Percentiles rank a stretch among this genome's conserved stretches.
Conservation (phyloP, 2,888 invertebrate species). For the Metacarcinus magister region DNA sequence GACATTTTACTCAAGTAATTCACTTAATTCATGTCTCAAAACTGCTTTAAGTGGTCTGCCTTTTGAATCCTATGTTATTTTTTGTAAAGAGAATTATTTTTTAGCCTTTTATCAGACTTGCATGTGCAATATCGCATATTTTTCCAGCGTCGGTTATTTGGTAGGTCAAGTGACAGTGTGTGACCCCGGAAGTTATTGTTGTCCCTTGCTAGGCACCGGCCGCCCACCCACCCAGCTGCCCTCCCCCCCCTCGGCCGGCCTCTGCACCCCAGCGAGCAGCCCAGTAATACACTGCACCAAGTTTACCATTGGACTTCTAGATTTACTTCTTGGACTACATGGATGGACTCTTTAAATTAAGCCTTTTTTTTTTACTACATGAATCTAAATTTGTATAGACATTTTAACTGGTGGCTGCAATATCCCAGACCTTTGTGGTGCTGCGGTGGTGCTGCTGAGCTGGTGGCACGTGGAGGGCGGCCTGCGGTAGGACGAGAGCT, state of each 20-base stretch:
- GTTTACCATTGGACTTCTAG: neutral
- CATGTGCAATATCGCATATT: constrained; percentile 74
- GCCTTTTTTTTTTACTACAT: neutral
- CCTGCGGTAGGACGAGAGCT: constrained; percentile 65
- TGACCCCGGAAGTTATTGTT: constrained; percentile 66
- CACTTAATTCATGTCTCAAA: constrained; percentile 69
- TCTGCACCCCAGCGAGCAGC: constrained; percentile 3
- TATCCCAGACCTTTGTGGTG: neutral
- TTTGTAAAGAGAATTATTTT: constrained; percentile 60
- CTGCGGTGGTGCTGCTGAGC: neutral
- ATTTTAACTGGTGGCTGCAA: neutral
- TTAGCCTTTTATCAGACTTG: constrained; percentile 69
- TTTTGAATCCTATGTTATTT: constrained; percentile 65
- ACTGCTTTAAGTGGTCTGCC: constrained; percentile 71
- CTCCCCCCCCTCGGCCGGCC: constrained; percentile 26
- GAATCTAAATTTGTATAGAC: neutral
- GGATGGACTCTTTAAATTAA: neutral
- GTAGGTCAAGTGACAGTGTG: constrained; percentile 67
- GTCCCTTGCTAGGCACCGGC: constrained; percentile 60
- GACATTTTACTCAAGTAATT: constrained; percentile 57
- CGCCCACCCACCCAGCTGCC: constrained; percentile 47
- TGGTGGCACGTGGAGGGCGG: constrained; percentile 45
- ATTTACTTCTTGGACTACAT: neutral
- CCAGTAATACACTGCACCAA: neutral
- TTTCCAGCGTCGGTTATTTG: constrained; percentile 68